These are phyloP conservation scores for Trachurus trachurus DNA, from an alignment of 2,797 vertebrate species.

Conservation along the genomic window DNA sequence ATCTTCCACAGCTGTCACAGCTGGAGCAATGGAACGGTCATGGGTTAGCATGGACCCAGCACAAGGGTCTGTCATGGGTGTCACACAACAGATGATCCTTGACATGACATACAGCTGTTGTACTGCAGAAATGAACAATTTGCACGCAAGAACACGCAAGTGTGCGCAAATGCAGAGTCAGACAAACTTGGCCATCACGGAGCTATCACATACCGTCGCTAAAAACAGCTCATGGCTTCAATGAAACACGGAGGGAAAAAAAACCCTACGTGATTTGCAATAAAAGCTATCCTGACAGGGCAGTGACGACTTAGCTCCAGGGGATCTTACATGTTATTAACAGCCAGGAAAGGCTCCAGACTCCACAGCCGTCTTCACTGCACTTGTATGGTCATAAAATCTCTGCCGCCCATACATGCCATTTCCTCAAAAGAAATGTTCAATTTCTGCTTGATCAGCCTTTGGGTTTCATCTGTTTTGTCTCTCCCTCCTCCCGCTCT, in stretches of 20 bases:
- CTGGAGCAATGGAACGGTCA: conserved; percentile 62
- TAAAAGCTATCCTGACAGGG: conserved; percentile 57
- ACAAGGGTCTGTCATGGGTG: conserved; percentile 52
- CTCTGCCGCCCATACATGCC: conserved; percentile 4
- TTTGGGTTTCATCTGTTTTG: background rate
- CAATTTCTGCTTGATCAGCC: conserved; percentile 42
- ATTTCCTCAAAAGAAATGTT: conserved; percentile 26
- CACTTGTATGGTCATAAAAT: conserved; percentile 45
- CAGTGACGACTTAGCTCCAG: conserved; percentile 49
- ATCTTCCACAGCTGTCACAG: conserved; percentile 61
- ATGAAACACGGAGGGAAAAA: conserved; percentile 11
- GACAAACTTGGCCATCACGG: conserved; percentile 24
- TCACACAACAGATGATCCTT: conserved; percentile 67
- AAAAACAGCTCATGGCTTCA: conserved; percentile 48
- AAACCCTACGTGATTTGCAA: conserved; percentile 43
- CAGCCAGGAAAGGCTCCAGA: conserved; percentile 37
- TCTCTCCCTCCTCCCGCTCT: background rate
- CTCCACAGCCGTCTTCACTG: conserved; percentile 30
- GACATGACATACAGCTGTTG: conserved; percentile 67
- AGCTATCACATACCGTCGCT: conserved; percentile 17
- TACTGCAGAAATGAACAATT: conserved; percentile 38
- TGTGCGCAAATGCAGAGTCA: background rate
- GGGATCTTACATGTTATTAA: conserved; percentile 50
- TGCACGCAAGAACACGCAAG: conserved; percentile 35
- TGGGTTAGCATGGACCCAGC: conserved; percentile 55